Base-by-base conservation (phyloP, 2,797 vertebrate species). In the Botia almorhae region DNA sequence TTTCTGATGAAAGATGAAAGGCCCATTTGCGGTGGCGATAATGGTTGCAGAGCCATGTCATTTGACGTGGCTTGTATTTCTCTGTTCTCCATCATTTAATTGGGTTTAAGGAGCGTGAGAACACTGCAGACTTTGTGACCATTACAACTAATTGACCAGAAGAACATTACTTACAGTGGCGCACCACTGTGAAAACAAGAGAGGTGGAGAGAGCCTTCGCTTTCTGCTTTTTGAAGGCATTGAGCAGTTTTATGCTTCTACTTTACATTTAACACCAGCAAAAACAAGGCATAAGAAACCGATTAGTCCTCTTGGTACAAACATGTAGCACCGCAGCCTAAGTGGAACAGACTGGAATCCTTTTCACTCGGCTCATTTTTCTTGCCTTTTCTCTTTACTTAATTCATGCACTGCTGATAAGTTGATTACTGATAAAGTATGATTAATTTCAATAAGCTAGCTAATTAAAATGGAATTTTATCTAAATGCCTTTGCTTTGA, bases 401-500 rank as follows among this genome's bases (percentile, higher is more conserved):
- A 90, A 89, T 90, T 81, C 87, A 87, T 85, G 87, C 83, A n/a
- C 85, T 74, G 82, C 89, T 91, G 92, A 94, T 95, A 92, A 93
- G 93, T 93, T 87, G 90, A 93, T 93, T 48, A 85, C 92, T 90
- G 92, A 94, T 95, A 93, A 83, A 93, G 90, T 92, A 89, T 91
- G 93, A 93, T 94, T 94, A 87, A 92, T 94, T 94, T 92, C 91
- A 93, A 89, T 92, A 89, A 92, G 89, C 83, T 82, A 89, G 88
- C 91, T 92, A 94, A 94, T 94, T 93, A 93, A 94, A 93, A 92
- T 82, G 33, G 82, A 87, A 82, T 91, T 93, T 94, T 93, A 94
- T 94, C 92, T 93, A 89, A 86, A 92, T 93, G 84, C 85, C 71
- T 82, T 74, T 61, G 80, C 87, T 85, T 89, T 92, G 89, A 93